A percentile compares a stretch with the other conserved stretches of the same genome.
Conservation (phyloP, 1,140 invertebrate species). For the Cyclargus thomasi region DNA sequence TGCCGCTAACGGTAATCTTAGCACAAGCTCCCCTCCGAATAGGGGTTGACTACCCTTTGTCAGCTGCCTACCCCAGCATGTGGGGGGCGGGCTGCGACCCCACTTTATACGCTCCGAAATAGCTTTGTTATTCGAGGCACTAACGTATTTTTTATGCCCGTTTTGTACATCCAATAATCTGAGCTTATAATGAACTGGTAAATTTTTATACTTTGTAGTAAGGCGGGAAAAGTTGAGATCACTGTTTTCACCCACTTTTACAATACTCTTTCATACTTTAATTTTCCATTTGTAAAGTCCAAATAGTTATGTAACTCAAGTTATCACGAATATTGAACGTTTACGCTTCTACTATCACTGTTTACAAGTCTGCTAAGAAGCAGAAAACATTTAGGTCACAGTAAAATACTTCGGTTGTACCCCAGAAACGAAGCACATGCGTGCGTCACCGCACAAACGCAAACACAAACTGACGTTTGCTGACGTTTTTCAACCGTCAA, state of each 20-base stretch:
- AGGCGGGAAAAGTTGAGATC: slow-evolving; percentile 2
- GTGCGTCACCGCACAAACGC: neutral
- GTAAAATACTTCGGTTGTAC: neutral
- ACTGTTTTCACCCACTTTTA: slow-evolving; percentile 16
- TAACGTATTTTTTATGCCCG: slow-evolving; percentile 1
- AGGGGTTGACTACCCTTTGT: slow-evolving; percentile 48
- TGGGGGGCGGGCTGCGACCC: slow-evolving; percentile 57
- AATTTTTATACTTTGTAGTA: neutral
- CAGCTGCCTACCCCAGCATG: slow-evolving; percentile 59
- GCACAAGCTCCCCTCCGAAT: slow-evolving; percentile 60
- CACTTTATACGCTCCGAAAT: slow-evolving; percentile 56
- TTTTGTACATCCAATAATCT: neutral
- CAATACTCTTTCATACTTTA: neutral
- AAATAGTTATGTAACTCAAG: neutral
- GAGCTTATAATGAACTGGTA: neutral
- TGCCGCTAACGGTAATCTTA: slow-evolving; percentile 49
- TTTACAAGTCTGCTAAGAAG: neutral
- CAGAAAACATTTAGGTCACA: neutral
- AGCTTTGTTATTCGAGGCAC: slow-evolving; percentile 43
- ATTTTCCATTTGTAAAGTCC: neutral
- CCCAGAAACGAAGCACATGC: neutral
- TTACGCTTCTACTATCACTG: neutral
- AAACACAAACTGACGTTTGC: neutral
- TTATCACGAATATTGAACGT: neutral
- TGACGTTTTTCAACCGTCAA: too few species aligned